Evolutionary conservation across 2,113 vertebrate species (phyloP).

Genomic region (Ceyx cyanopectus): DNA sequence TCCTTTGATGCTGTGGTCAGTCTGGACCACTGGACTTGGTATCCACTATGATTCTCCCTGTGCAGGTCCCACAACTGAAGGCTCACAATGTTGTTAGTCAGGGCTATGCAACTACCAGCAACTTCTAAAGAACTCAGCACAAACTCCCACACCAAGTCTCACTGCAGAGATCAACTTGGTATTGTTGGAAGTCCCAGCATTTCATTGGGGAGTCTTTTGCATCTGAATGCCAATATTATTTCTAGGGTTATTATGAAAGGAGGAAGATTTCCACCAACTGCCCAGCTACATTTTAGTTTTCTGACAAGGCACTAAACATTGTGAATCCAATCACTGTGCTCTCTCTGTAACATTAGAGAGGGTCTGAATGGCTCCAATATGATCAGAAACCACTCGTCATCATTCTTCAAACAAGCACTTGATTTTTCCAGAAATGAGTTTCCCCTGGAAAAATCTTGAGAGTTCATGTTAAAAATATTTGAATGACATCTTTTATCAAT

Average conservation of each 20-base stretch:
- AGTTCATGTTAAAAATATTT: conserved; percentile 64
- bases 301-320: conserved; percentile 73
- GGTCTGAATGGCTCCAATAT: conserved; percentile 60
- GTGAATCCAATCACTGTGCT: conserved; percentile 60
- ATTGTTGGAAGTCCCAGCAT: not conserved
- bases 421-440: conserved; percentile 59
- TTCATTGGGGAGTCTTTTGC: not conserved
- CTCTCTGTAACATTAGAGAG: conserved; percentile 56
- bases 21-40: not conserved
- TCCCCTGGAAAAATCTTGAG: conserved; percentile 61
- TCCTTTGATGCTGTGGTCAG: not conserved
- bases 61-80: not conserved
- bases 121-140: not conserved
- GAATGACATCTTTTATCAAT: conserved; percentile 64
- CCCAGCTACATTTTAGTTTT: conserved; percentile 21
- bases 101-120: not conserved
- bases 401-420: conserved; percentile 54
- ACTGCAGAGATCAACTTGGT: not conserved
- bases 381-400: conserved; percentile 53
- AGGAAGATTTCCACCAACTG: not conserved
- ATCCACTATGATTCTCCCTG: not conserved
- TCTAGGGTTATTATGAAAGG: not conserved
- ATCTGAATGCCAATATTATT: not conserved
- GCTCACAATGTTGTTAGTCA: not conserved
- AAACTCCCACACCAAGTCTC: not conserved